These are phyloP conservation scores for Lithophane semibrunnea DNA, from an alignment of 2,888 invertebrate genomes.

Conservation along the genomic window DNA sequence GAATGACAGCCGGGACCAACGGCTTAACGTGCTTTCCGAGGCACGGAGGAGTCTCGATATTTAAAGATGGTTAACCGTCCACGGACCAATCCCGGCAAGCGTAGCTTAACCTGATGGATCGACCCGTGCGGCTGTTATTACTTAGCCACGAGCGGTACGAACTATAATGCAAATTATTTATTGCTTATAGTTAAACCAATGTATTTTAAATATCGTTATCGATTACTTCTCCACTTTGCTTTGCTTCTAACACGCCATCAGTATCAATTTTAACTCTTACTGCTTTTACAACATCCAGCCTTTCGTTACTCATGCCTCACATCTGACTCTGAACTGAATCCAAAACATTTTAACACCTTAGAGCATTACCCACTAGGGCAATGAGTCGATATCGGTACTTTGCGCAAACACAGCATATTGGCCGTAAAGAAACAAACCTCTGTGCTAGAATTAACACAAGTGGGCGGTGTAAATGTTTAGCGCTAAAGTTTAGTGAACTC, in stretches of 20 bases:
- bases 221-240: too few relatives aligned
- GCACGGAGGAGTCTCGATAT: too few relatives aligned
- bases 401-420: constrained; percentile 57
- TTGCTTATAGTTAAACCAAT: neutral
- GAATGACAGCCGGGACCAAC: too few relatives aligned
- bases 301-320: neutral
- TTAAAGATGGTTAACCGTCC: too few relatives aligned
- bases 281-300: neutral
- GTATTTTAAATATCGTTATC: neutral
- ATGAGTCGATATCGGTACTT: constrained; percentile 59
- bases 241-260: neutral
- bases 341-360: constrained; percentile 21
- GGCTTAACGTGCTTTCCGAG: too few relatives aligned
- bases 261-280: neutral
- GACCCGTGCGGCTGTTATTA: too few relatives aligned
- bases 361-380: constrained; percentile 24
- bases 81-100: too few relatives aligned
- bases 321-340: neutral
- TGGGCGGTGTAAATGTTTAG: constrained; percentile 72
- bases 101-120: too few relatives aligned
- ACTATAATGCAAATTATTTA: neutral
- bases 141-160: neutral
- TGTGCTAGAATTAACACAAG: constrained; percentile 68
- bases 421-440: constrained; percentile 57
- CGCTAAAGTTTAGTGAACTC: constrained; percentile 64